Evolutionary conservation across 2,888 invertebrate species (phyloP).

Genomic region (Noctua janthina): DNA sequence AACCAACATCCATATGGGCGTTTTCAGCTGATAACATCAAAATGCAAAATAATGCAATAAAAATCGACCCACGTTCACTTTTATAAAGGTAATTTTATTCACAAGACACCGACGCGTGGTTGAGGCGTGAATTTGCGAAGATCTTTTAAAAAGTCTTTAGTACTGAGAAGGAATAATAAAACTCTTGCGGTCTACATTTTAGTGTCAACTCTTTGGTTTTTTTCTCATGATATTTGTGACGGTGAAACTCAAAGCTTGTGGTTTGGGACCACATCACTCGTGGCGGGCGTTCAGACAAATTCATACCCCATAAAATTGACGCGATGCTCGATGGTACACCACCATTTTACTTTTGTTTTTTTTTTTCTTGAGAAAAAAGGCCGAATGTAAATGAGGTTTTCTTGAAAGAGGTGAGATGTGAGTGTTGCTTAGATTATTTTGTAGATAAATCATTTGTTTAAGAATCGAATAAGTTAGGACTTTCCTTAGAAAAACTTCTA

Average conservation of each 20-base stretch:
- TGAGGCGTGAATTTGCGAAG: slow-evolving; percentile 44
- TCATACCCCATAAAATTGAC: slow-evolving; percentile 81
- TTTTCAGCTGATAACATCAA: slow-evolving; percentile 33
- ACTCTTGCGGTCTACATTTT: slow-evolving; percentile 70
- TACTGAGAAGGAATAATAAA: slow-evolving; percentile 64
- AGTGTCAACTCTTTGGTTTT: slow-evolving; percentile 67
- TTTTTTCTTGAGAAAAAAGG: slow-evolving; percentile 43
- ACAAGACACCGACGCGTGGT: slow-evolving; percentile 30
- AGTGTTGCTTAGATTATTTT: background rate
- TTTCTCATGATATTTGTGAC: slow-evolving; percentile 77
- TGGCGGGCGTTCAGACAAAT: slow-evolving; percentile 71
- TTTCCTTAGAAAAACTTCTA: background rate
- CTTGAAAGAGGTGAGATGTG: slow-evolving; percentile 31
- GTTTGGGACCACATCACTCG: slow-evolving; percentile 77
- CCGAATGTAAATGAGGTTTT: slow-evolving; percentile 65
- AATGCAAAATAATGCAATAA: slow-evolving; percentile 40
- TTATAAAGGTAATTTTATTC: slow-evolving; percentile 24
- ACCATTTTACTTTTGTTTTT: slow-evolving; percentile 33
- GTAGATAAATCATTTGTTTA: background rate
- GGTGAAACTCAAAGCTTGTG: slow-evolving; percentile 69
- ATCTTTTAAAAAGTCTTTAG: slow-evolving; percentile 41
- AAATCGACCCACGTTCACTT: slow-evolving; percentile 31
- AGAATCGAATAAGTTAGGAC: background rate
- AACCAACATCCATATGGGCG: slow-evolving; percentile 3
- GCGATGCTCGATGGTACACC: slow-evolving; percentile 56